A percentile compares a stretch with the other conserved stretches of the same genome.
phyloP scores from a whole-genome alignment of 2,888 invertebrate species.

The Liposcelis brunnea region DNA sequence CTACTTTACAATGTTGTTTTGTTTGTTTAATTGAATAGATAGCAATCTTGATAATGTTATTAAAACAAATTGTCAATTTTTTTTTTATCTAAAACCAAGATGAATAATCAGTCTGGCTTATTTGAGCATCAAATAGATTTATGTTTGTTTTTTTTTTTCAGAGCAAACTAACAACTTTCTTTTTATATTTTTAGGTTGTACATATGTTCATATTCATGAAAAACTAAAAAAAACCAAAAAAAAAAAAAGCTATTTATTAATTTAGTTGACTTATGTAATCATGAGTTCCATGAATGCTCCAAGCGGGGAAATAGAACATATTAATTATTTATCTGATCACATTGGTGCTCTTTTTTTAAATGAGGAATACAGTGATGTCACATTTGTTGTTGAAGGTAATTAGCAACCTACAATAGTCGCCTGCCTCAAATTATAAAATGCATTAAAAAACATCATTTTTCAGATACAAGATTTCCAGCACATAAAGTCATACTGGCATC shows the following conservation, averaged over 20 bases:
- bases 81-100: too few relatives aligned
- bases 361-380: slow-evolving; percentile 81
- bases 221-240: background rate
- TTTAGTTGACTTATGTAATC: background rate
- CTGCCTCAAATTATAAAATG: too few relatives aligned
- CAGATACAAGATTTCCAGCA: slow-evolving; percentile 32
- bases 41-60: too few relatives aligned
- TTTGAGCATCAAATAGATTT: too few relatives aligned
- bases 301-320: slow-evolving; percentile 46
- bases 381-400: slow-evolving; percentile 65
- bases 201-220: background rate
- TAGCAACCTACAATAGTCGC: too few relatives aligned
- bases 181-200: background rate
- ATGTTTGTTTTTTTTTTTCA: too few relatives aligned
- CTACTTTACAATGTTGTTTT: too few relatives aligned
- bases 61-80: too few relatives aligned
- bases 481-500: slow-evolving; percentile 83
- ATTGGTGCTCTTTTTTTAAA: slow-evolving; percentile 72
- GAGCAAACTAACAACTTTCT: too few relatives aligned
- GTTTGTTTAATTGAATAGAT: too few relatives aligned
- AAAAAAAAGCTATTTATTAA: background rate
- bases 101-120: too few relatives aligned
- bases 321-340: slow-evolving; percentile 61
- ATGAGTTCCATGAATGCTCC: slow-evolving; percentile 21
- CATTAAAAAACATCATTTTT: too few relatives aligned